Percentiles rank a stretch among this genome's conserved stretches.
phyloP scores from a whole-genome alignment of 2,797 vertebrate species.

The Pangasius larnaudii region DNA sequence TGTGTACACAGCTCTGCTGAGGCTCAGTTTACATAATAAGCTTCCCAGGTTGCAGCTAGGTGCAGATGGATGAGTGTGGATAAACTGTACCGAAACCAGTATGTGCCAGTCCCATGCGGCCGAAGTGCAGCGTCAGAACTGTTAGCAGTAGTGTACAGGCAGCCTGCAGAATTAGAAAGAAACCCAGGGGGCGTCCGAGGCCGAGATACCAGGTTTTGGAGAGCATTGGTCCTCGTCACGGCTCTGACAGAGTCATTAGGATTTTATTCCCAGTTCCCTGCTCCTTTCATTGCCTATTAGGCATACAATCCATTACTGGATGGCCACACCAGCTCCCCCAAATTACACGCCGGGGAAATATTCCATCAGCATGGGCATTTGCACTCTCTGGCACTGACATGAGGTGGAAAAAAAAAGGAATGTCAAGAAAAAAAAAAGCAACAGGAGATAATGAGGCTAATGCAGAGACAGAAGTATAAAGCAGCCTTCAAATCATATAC shows the following conservation, averaged over 20 bases:
- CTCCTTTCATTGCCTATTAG: constrained; percentile 84
- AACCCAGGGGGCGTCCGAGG: constrained; percentile 37
- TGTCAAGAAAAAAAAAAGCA: constrained; percentile 31
- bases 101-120: not conserved
- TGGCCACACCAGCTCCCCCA: constrained; percentile 65
- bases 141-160: not conserved
- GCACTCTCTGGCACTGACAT: constrained; percentile 25
- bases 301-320: constrained; percentile 78
- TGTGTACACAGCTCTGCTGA: not conserved
- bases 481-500: not conserved
- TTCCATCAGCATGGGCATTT: constrained; percentile 54
- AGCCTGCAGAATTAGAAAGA: constrained; percentile 18
- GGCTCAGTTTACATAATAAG: no score
- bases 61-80: not conserved
- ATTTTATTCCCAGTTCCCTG: constrained; percentile 71
- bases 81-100: not conserved
- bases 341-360: constrained; percentile 71
- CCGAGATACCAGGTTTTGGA: constrained; percentile 21
- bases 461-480: not conserved
- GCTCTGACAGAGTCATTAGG: constrained; percentile 78
- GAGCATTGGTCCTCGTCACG: constrained; percentile 61
- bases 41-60: not conserved
- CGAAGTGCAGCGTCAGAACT: not conserved
- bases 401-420: constrained; percentile 16
- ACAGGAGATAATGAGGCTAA: constrained; percentile 50